Evolutionary conservation across 1,140 invertebrate species (phyloP).

Genomic region (Drosophila arawakana): DNA sequence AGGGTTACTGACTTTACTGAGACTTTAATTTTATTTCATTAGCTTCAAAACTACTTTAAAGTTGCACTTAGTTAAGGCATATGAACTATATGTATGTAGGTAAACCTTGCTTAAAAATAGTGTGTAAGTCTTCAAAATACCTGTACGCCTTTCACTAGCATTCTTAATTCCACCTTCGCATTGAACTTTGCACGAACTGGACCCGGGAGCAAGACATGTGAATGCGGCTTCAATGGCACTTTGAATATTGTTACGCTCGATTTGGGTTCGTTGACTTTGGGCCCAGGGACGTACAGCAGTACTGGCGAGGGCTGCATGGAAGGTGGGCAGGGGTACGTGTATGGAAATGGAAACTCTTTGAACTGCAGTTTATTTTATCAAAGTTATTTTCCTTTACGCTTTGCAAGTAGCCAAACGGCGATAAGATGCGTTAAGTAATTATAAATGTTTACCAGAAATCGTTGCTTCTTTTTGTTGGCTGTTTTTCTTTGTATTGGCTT

Average conservation of each 20-base stretch:
- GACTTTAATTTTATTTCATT: not conserved
- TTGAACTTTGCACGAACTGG: constrained; percentile 76
- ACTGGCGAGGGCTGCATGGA: constrained; percentile 14
- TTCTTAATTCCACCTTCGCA: constrained; percentile 45
- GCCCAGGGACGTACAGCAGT: constrained; percentile 43
- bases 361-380: constrained; percentile 72
- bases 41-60: not conserved
- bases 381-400: constrained; percentile 73
- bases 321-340: not conserved
- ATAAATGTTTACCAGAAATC: constrained; percentile 68
- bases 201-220: constrained; percentile 59
- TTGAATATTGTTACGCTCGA: constrained; percentile 79
- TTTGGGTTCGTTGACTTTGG: constrained; percentile 75
- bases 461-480: not conserved
- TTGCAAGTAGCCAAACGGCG: constrained; percentile 58
- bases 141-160: not conserved
- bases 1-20: not conserved
- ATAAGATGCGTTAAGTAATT: constrained; percentile 83
- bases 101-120: no score
- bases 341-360: constrained; percentile 55
- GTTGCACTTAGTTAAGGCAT: not conserved
- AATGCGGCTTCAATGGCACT: constrained; percentile 75
- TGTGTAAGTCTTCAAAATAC: no score
- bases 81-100: no score
- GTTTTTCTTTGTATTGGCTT: constrained; percentile 7